Base-by-base conservation (phyloP, 2,113 vertebrate genomes). In the Mellivora capensis region DNA sequence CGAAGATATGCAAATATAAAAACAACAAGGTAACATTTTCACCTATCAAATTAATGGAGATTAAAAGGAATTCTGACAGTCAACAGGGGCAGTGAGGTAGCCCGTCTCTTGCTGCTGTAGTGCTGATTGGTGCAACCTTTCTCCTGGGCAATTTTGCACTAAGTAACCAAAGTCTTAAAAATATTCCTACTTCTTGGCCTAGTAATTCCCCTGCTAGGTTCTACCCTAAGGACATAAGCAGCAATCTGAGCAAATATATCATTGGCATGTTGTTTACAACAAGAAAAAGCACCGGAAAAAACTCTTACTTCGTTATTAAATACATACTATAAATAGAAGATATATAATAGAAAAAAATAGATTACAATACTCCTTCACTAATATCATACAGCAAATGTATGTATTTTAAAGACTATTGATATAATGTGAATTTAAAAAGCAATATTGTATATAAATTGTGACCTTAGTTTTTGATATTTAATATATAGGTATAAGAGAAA, bases 1-100 rank as follows among this genome's bases (percentile, higher is more conserved):
- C 97, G 97, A 96, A 97, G 86, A 96, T 91, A 95, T 72, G 80
- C 94, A 96, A 95, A 96, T 84, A 76, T 8, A 80, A 93, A 93
- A 92, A 90, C 93, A 95, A 88, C 31, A 81, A 83, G 74, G 52
- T 64, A 92, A 37, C 49, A 44, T 95, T 87, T 94, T 94, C 86
- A 85, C 95, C 95, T 94, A 85, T 47, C 94, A 93, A 97, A 94
- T 95, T 83, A 94, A 54, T 57, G 49, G 52, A 82, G 47, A 97
- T 90, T 92, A 80, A 96, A 94, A 96, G 69, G 49, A 95, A 85
- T 67, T 62, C n/a, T 59, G 62, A 64, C 62, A 31, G 18, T 77
- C 79, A 18, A 2, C 83, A 23, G 69, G 52, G 57, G 2, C 49
- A 61, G 42, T 15, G 12, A 93, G 83, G 80, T 34, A 74, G 42